Percentiles rank a stretch among this genome's conserved stretches.
These are phyloP conservation scores for Macrosiphum euphorbiae DNA, from an alignment of 2,888 invertebrate genomes.

Conservation along the genomic window DNA sequence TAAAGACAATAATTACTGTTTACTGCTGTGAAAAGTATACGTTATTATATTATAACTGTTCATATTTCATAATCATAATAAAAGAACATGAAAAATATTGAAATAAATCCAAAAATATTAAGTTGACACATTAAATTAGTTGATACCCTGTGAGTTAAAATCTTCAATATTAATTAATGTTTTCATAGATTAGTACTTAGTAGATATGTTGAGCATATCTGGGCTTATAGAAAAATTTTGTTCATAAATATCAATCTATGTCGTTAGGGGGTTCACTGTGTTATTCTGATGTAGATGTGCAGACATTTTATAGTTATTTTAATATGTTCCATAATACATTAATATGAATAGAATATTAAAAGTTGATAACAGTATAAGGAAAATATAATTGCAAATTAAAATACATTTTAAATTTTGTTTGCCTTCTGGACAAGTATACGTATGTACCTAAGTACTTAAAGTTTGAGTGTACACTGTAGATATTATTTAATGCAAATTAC, in stretches of 20 bases:
- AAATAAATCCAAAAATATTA: background rate
- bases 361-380: background rate
- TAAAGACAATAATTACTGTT: background rate
- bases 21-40: background rate
- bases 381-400: background rate
- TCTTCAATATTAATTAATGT: background rate
- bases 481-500: background rate
- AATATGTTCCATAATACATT: background rate
- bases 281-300: background rate
- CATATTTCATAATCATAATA: background rate
- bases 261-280: background rate
- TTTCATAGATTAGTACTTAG: background rate
- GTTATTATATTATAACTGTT: background rate
- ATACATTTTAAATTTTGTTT: background rate
- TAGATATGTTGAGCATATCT: conserved; percentile 29
- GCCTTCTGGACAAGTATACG: background rate
- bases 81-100: background rate
- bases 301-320: background rate
- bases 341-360: background rate
- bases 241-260: background rate
- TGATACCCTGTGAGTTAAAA: conserved; percentile 42
- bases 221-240: background rate
- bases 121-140: background rate
- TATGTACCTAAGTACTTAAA: background rate
- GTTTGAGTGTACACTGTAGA: background rate